Conservation (phyloP, 2,888 invertebrate species). For the Trachelus troglodyta region DNA sequence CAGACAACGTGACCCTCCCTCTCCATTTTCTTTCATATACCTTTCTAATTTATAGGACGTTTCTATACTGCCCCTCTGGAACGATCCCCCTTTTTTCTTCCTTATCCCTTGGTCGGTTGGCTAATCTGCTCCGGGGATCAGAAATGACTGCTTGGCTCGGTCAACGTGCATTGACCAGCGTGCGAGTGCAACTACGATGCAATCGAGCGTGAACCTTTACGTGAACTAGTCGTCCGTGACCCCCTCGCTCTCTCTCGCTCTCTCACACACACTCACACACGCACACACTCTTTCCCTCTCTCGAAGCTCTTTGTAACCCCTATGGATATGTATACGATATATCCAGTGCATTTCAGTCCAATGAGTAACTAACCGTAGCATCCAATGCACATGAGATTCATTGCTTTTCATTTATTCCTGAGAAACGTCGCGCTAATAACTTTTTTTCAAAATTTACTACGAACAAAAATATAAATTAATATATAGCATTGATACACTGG, state of each 20-base stretch:
- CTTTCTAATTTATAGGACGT: too few relatives aligned
- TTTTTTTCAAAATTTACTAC: too few relatives aligned
- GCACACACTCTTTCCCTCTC: background rate
- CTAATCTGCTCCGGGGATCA: constrained; percentile 47
- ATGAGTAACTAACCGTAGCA: background rate
- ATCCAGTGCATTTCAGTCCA: background rate
- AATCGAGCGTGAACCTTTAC: constrained; percentile 59
- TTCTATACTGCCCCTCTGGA: background rate
- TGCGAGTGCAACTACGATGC: constrained; percentile 29
- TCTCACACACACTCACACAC: too few relatives aligned
- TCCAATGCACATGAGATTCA: background rate
- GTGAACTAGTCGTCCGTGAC: constrained; percentile 58
- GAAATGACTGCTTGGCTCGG: constrained; percentile 51
- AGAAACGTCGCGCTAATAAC: too few relatives aligned
- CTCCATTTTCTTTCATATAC: background rate
- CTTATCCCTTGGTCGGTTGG: constrained; percentile 25
- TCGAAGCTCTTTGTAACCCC: too few relatives aligned
- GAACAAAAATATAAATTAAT: too few relatives aligned
- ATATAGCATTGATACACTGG: too few relatives aligned
- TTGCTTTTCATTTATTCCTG: too few relatives aligned
- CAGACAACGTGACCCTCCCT: constrained; percentile 36
- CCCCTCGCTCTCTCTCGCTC: constrained; percentile 26
- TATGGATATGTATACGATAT: background rate
- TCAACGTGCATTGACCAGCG: constrained; percentile 44
- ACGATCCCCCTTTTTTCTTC: constrained; percentile 5